These are phyloP conservation scores for Tetropium fuscum DNA, from an alignment of 2,888 invertebrate genomes.

Conservation along the genomic window DNA sequence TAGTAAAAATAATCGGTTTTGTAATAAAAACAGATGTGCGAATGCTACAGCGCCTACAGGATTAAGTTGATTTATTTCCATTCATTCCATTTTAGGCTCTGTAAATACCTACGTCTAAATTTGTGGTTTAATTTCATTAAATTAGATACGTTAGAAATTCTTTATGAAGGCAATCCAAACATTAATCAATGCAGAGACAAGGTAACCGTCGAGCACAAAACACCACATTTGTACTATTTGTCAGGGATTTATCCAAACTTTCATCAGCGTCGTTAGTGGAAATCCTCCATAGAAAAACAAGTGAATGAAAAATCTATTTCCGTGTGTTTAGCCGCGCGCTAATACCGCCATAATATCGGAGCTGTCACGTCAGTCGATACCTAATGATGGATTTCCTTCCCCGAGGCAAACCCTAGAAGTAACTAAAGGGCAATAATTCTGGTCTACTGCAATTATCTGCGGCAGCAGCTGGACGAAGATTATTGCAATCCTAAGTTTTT, in stretches of 20 bases:
- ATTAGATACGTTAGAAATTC: no score
- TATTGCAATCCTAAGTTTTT: conserved; percentile 52
- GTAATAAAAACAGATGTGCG: no score
- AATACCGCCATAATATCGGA: conserved; percentile 36
- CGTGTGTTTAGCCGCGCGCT: conserved; percentile 27
- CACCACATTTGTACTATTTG: conserved; percentile 31
- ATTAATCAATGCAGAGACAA: conserved; percentile 12
- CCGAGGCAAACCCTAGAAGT: conserved; percentile 42
- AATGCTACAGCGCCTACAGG: no score
- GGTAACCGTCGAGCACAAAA: conserved; percentile 17
- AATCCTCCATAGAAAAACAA: conserved; percentile 38
- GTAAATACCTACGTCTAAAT: no score
- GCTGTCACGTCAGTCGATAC: conserved; percentile 44
- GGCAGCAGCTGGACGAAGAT: conserved; percentile 55
- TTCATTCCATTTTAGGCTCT: no score
- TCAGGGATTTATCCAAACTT: conserved; percentile 35
- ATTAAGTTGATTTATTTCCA: no score
- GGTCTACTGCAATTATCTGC: conserved; percentile 53
- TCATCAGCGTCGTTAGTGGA: conserved; percentile 34
- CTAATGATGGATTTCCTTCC: conserved; percentile 49
- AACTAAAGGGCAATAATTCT: conserved; percentile 55
- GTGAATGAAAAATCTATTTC: conserved; percentile 40
- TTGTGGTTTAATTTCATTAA: no score
- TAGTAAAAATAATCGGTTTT: no score
- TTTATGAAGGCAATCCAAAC: no score